Base-by-base conservation (phyloP, 2,113 vertebrate genomes). In the Hemiscyllium ocellatum region DNA sequence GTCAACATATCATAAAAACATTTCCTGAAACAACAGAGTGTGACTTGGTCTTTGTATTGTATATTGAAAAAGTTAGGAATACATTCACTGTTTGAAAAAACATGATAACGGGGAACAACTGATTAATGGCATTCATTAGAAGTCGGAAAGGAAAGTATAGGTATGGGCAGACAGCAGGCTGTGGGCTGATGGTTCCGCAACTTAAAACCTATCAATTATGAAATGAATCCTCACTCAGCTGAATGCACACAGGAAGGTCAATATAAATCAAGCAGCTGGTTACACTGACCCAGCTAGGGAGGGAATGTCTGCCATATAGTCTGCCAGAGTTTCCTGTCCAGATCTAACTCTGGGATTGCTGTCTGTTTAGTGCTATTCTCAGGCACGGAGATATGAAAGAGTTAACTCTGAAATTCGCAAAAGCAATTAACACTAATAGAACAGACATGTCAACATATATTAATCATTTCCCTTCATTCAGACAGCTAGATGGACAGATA, bases 211-310 rank as follows among this genome's bases (percentile, higher is more conserved):
- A 42, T 66, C 42, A 69, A 26, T 61, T 61, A 70, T 70, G 94
- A 72, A 76, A 95, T 95, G 68, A 29, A 95, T 52, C 94, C 94
- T 76, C 24, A 72, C 72, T 95, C 15, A 6, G 47, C 33, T 95
- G 22, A 95, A 95, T 24, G 1, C 52, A 24, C 33, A 72, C 94
- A 95, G 94, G 94, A 95, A 95, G 94, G 42, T 76, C 47, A 20
- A 33, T 95, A 95, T 72, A 95, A 95, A 95, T 95, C 94, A 95
- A 72, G 42, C 94, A 95, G 94, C 68, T 95, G 24, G 94, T 72
- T 95, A 76, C 68, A 8, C 10, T 95, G 93, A 95, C 68, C 93
- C 50, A 69, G 94, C 42, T 42, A 72, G 94, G 94, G 94, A 72
- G 94, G 69, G 68, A 72, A 72, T 52, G 94, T 95, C 94, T 95